These are phyloP conservation scores for Spilarctia lutea DNA, from an alignment of 2,888 invertebrate genomes.

Conservation along the genomic window DNA sequence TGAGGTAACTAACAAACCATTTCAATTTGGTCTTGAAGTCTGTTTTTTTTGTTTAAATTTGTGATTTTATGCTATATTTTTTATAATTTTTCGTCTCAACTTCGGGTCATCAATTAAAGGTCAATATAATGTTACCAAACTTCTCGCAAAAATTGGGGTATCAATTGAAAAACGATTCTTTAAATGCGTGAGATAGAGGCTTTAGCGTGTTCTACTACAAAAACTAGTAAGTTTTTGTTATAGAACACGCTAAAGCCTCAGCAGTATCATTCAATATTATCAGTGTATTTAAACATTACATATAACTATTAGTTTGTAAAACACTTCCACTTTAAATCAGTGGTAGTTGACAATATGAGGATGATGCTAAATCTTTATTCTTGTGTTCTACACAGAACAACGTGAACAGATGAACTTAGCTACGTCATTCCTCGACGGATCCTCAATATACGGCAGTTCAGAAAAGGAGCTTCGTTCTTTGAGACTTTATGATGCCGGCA, in stretches of 20 bases:
- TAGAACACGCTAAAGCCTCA: no score
- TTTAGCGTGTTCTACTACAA: no score
- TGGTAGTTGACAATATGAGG: background rate
- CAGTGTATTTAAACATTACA: background rate
- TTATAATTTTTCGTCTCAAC: no score
- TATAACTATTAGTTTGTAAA: background rate
- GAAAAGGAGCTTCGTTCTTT: slow-evolving; percentile 90
- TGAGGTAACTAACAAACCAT: no score
- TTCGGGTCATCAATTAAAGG: background rate
- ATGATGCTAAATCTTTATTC: background rate
- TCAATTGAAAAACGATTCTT: no score
- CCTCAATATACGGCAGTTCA: slow-evolving; percentile 93
- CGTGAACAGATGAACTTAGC: slow-evolving; percentile 95
- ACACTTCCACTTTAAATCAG: background rate
- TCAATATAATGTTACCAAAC: background rate
- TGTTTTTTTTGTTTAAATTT: background rate
- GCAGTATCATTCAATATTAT: no score
- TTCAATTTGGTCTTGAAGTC: no score
- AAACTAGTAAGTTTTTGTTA: no score
- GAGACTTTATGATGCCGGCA: slow-evolving; percentile 90
- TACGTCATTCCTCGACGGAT: slow-evolving; percentile 94
- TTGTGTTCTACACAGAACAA: slow-evolving; percentile 78
- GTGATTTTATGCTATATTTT: no score
- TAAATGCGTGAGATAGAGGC: no score
- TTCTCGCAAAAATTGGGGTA: no score